Evolutionary conservation across 2,888 invertebrate genomes (phyloP).

Genomic region (Ophraella communa): DNA sequence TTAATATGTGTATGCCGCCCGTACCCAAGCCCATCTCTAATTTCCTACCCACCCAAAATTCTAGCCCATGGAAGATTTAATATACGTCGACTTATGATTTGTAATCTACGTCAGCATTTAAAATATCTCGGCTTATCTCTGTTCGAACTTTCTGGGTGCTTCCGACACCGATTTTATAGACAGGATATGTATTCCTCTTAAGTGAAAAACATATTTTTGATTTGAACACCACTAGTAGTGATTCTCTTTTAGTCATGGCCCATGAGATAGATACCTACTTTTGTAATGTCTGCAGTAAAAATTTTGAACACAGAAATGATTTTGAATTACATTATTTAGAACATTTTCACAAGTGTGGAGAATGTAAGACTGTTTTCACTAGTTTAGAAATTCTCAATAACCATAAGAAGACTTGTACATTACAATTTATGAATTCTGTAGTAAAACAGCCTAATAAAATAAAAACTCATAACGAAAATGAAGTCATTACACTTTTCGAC

Average conservation of each 20-base stretch:
- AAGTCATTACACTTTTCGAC: too few relatives aligned
- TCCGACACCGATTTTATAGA: too few relatives aligned
- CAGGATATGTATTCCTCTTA: too few relatives aligned
- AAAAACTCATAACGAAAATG: constrained; percentile 40
- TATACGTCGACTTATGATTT: too few relatives aligned
- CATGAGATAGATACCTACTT: constrained; percentile 44
- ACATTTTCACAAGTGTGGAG: constrained; percentile 57
- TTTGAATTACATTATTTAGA: constrained; percentile 57
- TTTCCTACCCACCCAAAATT: too few relatives aligned
- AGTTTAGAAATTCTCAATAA: constrained; percentile 58
- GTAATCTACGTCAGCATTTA: too few relatives aligned
- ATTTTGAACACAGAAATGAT: constrained; percentile 52
- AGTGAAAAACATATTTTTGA: constrained; percentile 30
- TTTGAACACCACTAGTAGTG: constrained; percentile 23
- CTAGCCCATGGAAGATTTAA: too few relatives aligned
- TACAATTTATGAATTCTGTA: constrained; percentile 35
- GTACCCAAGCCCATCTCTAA: too few relatives aligned
- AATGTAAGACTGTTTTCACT: constrained; percentile 60
- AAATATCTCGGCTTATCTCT: too few relatives aligned
- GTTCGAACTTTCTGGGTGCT: too few relatives aligned
- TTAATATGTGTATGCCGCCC: too few relatives aligned
- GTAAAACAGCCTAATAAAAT: constrained; percentile 25
- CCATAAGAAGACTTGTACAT: constrained; percentile 49
- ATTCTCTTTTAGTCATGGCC: constrained; percentile 25
- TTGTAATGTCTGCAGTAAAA: constrained; percentile 59